phyloP scores from a whole-genome alignment of 2,113 vertebrate genomes.

The Thalassoma bifasciatum region DNA sequence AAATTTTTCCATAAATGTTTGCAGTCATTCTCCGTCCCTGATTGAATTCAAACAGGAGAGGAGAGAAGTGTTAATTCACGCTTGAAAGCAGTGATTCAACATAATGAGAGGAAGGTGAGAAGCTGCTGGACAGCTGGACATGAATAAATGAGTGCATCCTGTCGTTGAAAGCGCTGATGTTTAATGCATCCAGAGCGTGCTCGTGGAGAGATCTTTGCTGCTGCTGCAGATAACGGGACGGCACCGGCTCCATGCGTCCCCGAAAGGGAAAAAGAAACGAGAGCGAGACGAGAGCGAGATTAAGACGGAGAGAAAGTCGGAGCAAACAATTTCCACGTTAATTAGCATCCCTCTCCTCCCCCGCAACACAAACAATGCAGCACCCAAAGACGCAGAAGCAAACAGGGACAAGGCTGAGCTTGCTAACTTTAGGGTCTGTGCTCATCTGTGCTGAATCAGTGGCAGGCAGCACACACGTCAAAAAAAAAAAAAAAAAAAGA shows the following conservation, averaged over 20 bases:
- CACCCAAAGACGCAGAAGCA: constrained; percentile 47
- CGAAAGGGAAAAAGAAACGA: constrained; percentile 34
- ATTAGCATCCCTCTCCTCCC: constrained; percentile 68
- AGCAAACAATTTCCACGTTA: constrained; percentile 67
- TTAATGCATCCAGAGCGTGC: constrained; percentile 28
- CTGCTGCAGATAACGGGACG: constrained; percentile 62
- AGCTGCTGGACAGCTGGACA: constrained; percentile 27
- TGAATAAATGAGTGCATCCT: constrained; percentile 19
- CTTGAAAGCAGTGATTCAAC: constrained; percentile 16
- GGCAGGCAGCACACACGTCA: constrained; percentile 29
- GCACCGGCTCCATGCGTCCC: constrained; percentile 63
- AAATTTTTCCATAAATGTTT: constrained; percentile 12
- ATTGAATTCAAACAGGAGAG: not conserved
- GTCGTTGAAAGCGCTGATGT: constrained; percentile 16
- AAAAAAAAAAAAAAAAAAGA: constrained; percentile 11
- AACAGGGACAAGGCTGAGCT: constrained; percentile 57
- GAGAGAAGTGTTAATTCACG: not conserved
- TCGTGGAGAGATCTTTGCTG: constrained; percentile 40
- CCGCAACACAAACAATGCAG: constrained; percentile 61
- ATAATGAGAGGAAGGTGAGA: constrained; percentile 11
- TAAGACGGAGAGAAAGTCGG: constrained; percentile 37
- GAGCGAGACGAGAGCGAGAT: constrained; percentile 29
- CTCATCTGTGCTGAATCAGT: constrained; percentile 65
- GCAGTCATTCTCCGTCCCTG: not conserved
- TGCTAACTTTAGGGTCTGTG: constrained; percentile 45